Base-by-base conservation (phyloP, 2,797 vertebrate genomes). In the Trematomus bernacchii region DNA sequence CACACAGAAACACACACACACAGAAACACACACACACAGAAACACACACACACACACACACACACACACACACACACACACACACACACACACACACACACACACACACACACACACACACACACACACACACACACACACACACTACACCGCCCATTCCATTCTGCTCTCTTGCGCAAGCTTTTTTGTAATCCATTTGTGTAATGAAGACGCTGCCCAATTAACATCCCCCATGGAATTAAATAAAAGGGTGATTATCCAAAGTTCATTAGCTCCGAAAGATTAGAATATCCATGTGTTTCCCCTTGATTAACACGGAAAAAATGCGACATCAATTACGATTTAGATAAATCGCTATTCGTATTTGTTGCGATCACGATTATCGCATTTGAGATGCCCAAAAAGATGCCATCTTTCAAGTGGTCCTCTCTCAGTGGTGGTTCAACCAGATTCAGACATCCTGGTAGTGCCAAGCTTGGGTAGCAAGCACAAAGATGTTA, bases 181-280 rank as follows among this genome's bases (percentile, higher is more conserved):
- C 83, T 74, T 73, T 80, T 97, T 97, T 97, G 96, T 99, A 98
- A 98, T 99, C 98, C 98, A 98, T 97, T 97, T 97, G 94, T 95
- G 95, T 95, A 95, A 97, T 95, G 96, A 97, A 92, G 95, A 95
- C 93, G 94, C 96, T 95, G 93, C 91, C 94, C 96, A 96, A 98
- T 98, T 97, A 98, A 96, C 94, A 93, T 95, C 92, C 94, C 94
- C 91, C 71, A 77, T 92, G 94, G 95, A 96, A 95, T 95, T 93
- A 95, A 93, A 95, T 91, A 92, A 96, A 95, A 95, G 82, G 71
- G 94, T 96, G 96, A 97, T 97, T 96, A 97, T 97, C 97, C 97
- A 95, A 96, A 96, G 94, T 97, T 98, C 96, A 97, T 99, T 98
- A 98, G 95, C 96, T 91, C 91, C 95, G 95, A 96, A 96, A 92